Conservation (phyloP, 2,113 vertebrate genomes). For the Crotalus tigris region DNA sequence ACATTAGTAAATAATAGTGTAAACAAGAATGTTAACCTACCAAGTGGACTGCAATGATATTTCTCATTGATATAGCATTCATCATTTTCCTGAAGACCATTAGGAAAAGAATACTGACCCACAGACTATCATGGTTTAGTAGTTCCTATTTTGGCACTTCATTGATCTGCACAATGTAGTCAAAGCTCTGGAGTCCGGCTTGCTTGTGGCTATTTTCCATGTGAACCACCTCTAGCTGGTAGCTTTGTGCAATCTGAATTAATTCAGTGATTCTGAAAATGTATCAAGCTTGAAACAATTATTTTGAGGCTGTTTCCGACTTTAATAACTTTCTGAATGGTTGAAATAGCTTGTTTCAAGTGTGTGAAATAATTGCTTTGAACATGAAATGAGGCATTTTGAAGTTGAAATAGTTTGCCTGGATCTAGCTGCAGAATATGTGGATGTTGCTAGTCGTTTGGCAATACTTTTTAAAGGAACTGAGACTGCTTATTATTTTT, state of each 20-base stretch:
- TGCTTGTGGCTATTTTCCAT: not conserved
- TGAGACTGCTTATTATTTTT: not conserved
- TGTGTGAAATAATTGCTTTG: not conserved
- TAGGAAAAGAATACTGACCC: not conserved
- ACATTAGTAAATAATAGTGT: not conserved
- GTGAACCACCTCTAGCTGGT: not conserved
- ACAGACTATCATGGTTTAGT: not conserved
- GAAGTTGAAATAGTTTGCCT: not conserved
- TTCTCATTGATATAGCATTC: not conserved
- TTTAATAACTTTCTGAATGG: not conserved
- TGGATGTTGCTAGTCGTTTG: not conserved
- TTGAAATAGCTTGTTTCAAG: not conserved
- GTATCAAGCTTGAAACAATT: not conserved
- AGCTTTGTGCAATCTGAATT: not conserved
- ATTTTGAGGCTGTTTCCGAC: not conserved
- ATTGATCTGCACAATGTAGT: not conserved
- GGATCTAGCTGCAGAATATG: not conserved
- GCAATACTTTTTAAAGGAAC: not conserved
- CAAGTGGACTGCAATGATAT: not conserved
- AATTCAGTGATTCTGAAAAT: not conserved
- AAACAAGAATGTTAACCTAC: not conserved
- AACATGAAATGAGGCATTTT: not conserved
- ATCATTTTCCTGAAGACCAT: not conserved
- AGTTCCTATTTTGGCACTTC: not conserved
- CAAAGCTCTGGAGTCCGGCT: not conserved